A percentile compares a stretch with the other conserved stretches of the same genome.
Conservation (phyloP, 2,113 vertebrate species). For the Cyprinodon variegatus region DNA sequence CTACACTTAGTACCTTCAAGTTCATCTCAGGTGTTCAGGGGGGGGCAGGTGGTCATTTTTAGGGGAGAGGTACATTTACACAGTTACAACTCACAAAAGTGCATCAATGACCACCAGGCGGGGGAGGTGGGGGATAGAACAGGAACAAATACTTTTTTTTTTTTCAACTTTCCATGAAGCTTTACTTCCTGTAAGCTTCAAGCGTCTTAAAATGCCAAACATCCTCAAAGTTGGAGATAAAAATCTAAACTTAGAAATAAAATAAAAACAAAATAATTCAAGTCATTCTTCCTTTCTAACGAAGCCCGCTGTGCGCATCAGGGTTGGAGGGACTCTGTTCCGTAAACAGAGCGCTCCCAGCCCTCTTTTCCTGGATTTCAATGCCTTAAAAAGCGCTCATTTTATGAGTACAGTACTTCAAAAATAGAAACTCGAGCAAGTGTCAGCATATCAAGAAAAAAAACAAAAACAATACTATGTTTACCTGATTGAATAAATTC, state of each 20-base stretch:
- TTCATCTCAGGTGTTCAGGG: conserved; percentile 40
- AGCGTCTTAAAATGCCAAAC: conserved; percentile 50
- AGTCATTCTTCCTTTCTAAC: conserved; percentile 73
- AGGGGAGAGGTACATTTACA: conserved; percentile 64
- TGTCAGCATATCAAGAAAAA: conserved; percentile 64
- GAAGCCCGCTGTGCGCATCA: conserved; percentile 74
- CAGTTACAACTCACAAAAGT: conserved; percentile 76
- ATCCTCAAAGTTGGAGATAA: conserved; percentile 55
- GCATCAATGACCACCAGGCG: conserved; percentile 72
- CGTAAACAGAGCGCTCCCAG: conserved; percentile 56
- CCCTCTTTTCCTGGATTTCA: conserved; percentile 73
- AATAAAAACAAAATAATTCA: conserved; percentile 59
- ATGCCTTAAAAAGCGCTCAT: conserved; percentile 79
- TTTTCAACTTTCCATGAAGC: conserved; percentile 37
- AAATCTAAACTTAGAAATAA: conserved; percentile 38
- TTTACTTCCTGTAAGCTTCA: conserved; percentile 50
- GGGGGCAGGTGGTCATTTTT: conserved; percentile 50
- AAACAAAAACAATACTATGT: conserved; percentile 51
- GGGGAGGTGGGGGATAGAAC: conserved; percentile 17
- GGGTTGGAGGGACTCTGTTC: conserved; percentile 53
- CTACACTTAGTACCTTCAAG: conserved; percentile 65
- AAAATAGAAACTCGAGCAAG: conserved; percentile 70
- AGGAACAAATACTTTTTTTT: conserved; percentile 45
- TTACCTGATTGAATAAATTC: conserved; percentile 45
- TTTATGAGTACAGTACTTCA: conserved; percentile 84